phyloP scores from a whole-genome alignment of 30 jellyfish, hydroid and myxozoan species.

The Hydra vulgaris region DNA sequence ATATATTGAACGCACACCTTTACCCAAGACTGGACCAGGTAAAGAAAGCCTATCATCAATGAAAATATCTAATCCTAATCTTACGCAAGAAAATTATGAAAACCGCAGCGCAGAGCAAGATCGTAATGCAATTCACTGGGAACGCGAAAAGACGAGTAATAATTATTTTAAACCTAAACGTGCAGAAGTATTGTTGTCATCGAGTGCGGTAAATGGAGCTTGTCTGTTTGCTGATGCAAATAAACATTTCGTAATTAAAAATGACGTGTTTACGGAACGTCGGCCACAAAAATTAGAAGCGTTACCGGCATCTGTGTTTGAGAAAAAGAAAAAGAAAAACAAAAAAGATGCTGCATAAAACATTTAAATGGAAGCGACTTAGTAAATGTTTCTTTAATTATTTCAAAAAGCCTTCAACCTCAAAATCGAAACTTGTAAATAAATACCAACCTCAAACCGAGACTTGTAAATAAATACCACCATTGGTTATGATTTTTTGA shows the following conservation, averaged over 20 bases:
- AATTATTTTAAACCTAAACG: conserved; percentile 75
- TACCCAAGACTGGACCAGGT: conserved; percentile 58
- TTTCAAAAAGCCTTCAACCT: too few species aligned
- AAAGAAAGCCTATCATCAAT: background rate
- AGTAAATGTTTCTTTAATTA: background rate
- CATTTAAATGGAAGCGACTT: background rate
- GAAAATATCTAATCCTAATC: background rate
- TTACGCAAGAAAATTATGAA: conserved; percentile 23
- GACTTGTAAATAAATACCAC: too few species aligned
- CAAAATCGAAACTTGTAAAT: too few species aligned
- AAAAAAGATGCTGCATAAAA: background rate
- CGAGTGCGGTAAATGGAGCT: background rate
- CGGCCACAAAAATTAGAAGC: conserved; percentile 81
- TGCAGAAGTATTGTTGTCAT: conserved; percentile 71
- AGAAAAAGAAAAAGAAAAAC: conserved; percentile 71
- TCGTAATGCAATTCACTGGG: conserved; percentile 43
- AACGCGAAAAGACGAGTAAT: conserved; percentile 46
- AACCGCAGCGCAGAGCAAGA: conserved; percentile 52
- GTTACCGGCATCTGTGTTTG: conserved; percentile 66
- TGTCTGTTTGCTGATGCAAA: background rate
- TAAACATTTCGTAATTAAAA: background rate
- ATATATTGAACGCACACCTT: conserved; percentile 56
- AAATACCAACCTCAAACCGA: too few species aligned
- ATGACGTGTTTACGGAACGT: conserved; percentile 23
- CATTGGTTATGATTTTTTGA: too few species aligned